Evolutionary conservation across 2,888 invertebrate genomes (phyloP).

Genomic region (Polydesmus complanatus): DNA sequence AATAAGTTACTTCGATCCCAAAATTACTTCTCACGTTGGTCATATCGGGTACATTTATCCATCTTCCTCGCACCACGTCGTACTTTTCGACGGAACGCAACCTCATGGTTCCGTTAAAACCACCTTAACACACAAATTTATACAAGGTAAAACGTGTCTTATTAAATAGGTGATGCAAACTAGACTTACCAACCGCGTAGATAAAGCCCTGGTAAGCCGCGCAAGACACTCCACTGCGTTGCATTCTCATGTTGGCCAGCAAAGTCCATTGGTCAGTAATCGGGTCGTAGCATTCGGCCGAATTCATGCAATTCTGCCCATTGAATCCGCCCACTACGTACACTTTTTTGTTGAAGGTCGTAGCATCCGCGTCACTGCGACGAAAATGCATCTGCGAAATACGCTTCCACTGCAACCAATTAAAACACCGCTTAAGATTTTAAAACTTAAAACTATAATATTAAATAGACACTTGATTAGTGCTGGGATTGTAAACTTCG

Average conservation of each 20-base stretch:
- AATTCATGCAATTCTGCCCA: slow-evolving; percentile 75
- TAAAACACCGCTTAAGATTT: no score
- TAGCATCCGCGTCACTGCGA: slow-evolving; percentile 80
- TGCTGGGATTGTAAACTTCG: slow-evolving; percentile 65
- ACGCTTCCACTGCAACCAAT: slow-evolving; percentile 58
- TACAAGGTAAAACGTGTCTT: no score
- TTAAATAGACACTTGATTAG: slow-evolving; percentile 46
- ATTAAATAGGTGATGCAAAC: no score
- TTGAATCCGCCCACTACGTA: slow-evolving; percentile 81
- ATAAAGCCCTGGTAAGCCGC: slow-evolving; percentile 68
- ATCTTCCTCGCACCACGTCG: slow-evolving; percentile 59
- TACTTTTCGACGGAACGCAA: slow-evolving; percentile 81
- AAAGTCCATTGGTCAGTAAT: slow-evolving; percentile 67
- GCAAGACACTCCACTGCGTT: slow-evolving; percentile 81
- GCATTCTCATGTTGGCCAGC: slow-evolving; percentile 61
- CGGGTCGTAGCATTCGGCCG: slow-evolving; percentile 67
- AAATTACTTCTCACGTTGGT: slow-evolving; percentile 83
- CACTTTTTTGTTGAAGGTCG: slow-evolving; percentile 61
- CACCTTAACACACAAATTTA: no score
- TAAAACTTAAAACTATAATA: neutral
- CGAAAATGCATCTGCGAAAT: slow-evolving; percentile 77
- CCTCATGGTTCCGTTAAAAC: slow-evolving; percentile 78
- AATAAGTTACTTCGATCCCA: slow-evolving; percentile 71
- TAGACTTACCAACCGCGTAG: slow-evolving; percentile 41
- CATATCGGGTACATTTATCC: slow-evolving; percentile 77